These are phyloP conservation scores for Ianthella basta DNA, from an alignment of 37 sponge, comb jelly and placozoan species.

Conservation along the genomic window DNA sequence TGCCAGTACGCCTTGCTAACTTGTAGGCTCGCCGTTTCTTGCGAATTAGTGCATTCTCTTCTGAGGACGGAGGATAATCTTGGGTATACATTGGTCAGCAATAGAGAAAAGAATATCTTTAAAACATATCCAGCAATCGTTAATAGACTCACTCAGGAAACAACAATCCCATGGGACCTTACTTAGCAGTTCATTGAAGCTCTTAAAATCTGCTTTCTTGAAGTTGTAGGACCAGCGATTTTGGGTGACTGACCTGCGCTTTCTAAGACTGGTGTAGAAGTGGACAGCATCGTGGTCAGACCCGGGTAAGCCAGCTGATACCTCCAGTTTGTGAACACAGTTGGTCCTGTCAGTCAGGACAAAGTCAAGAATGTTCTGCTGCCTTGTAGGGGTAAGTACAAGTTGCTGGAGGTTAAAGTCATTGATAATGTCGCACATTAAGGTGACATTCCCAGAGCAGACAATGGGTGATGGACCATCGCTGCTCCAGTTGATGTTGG, in stretches of 20 bases:
- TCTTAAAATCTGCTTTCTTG: slow-evolving; percentile 35
- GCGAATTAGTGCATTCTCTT: not conserved
- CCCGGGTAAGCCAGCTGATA: slow-evolving; percentile 33
- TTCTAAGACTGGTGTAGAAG: not conserved
- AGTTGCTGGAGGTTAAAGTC: slow-evolving; percentile 8
- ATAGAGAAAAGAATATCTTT: slow-evolving; percentile 28
- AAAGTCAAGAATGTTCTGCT: slow-evolving; percentile 1
- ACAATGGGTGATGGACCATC: not conserved
- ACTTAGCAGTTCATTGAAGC: slow-evolving; percentile 4
- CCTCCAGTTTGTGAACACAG: not conserved
- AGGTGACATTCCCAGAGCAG: not conserved
- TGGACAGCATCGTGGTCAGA: slow-evolving; percentile 48
- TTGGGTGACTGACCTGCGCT: not conserved
- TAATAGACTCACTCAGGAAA: not conserved
- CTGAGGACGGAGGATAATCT: not conserved
- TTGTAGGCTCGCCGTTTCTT: slow-evolving; percentile 34
- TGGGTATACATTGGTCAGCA: slow-evolving; percentile 16
- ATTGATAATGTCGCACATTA: not conserved
- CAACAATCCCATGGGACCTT: slow-evolving; percentile 32
- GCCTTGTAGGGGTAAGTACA: slow-evolving; percentile 1
- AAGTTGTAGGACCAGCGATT: slow-evolving; percentile 22
- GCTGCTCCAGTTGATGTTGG: not conserved
- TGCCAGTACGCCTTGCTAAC: slow-evolving; percentile 5
- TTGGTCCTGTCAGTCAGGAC: not conserved
- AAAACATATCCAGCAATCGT: slow-evolving; percentile 28